phyloP scores from a whole-genome alignment of 2,888 invertebrate species.

The Eledona agricola region DNA sequence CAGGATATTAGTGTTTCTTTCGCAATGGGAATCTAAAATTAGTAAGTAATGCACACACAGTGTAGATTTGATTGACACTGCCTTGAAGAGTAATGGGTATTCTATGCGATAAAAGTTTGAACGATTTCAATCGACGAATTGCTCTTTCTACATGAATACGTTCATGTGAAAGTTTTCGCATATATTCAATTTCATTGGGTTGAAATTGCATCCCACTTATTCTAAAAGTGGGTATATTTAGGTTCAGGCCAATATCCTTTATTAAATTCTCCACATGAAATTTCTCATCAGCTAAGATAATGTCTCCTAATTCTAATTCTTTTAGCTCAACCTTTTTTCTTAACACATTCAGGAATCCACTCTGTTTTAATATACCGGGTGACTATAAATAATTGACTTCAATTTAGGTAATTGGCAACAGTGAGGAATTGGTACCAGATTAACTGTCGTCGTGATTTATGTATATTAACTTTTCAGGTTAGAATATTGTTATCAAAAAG shows the following conservation, averaged over 20 bases:
- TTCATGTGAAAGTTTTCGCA: constrained; percentile 38
- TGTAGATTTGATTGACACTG: constrained; percentile 29
- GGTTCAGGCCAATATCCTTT: constrained; percentile 28
- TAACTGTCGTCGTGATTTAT: too few relatives aligned
- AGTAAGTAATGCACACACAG: constrained; percentile 26
- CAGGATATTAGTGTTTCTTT: too few relatives aligned
- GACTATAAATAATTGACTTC: too few relatives aligned
- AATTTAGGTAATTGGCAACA: too few relatives aligned
- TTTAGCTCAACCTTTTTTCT: constrained; percentile 27
- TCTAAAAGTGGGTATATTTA: constrained; percentile 39
- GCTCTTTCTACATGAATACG: constrained; percentile 40
- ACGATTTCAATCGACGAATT: constrained; percentile 38
- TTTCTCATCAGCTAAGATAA: constrained; percentile 42
- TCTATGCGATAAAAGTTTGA: constrained; percentile 31
- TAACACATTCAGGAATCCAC: constrained; percentile 29
- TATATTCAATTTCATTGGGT: constrained; percentile 30
- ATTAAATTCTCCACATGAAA: constrained; percentile 39
- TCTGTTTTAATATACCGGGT: too few relatives aligned
- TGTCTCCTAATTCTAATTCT: constrained; percentile 24
- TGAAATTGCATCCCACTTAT: constrained; percentile 37
- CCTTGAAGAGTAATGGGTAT: constrained; percentile 24
- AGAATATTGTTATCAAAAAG: too few relatives aligned
- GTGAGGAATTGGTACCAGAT: too few relatives aligned
- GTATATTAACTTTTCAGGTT: too few relatives aligned
- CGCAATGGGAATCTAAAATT: constrained; percentile 29